Evolutionary conservation across 2,113 vertebrate species (phyloP).

Genomic region (Edolisoma coerulescens): DNA sequence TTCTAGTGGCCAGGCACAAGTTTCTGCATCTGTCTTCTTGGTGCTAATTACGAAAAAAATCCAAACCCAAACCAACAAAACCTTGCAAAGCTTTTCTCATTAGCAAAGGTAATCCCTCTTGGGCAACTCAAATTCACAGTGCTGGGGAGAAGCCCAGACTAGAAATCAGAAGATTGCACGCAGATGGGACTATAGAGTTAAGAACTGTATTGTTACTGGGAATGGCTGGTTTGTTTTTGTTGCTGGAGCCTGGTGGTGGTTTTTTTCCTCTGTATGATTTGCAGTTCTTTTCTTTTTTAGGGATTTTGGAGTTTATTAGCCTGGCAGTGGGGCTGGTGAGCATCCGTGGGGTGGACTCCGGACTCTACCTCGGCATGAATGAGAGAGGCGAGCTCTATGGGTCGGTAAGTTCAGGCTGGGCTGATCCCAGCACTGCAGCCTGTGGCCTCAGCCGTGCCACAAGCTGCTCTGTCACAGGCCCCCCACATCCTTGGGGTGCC

Average conservation of each 20-base stretch:
- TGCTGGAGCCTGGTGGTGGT: not conserved
- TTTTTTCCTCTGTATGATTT: not conserved
- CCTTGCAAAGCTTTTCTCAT: not conserved
- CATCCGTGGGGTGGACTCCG: slow-evolving; percentile 96
- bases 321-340: slow-evolving; percentile 98
- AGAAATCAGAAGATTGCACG: not conserved
- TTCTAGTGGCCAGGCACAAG: not conserved
- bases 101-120: not conserved
- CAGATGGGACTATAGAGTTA: not conserved
- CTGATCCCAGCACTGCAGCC: not conserved
- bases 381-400: slow-evolving; percentile 97
- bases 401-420: slow-evolving; percentile 77
- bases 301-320: slow-evolving; percentile 99
- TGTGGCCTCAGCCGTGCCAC: not conserved
- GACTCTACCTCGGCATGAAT: slow-evolving; percentile 98
- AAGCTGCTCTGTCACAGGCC: not conserved
- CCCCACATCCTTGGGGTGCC: not conserved
- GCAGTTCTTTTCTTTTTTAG: slow-evolving; percentile 66
- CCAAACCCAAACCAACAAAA: not conserved
- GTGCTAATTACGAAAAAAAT: not conserved
- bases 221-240: not conserved
- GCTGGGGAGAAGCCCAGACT: not conserved
- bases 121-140: not conserved
- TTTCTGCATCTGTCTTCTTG: not conserved
- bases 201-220: not conserved